Percentiles rank a stretch among this genome's conserved stretches.
Evolutionary conservation across 1,140 invertebrate species (phyloP).

Genomic region (Anoplolepis gracilipes): DNA sequence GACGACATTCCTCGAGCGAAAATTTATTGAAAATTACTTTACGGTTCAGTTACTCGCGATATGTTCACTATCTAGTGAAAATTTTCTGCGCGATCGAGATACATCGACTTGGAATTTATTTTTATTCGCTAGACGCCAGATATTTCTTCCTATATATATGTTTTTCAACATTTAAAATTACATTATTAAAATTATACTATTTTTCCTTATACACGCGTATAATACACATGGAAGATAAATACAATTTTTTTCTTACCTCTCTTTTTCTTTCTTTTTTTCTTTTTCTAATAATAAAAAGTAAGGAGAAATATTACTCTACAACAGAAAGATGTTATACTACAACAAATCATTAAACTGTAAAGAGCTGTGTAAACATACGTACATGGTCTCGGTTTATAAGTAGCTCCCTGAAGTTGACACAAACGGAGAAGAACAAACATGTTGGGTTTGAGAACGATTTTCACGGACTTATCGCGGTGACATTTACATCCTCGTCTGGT

Average conservation of each 20-base stretch:
- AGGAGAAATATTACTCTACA: background rate
- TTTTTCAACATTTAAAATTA: constrained; percentile 19
- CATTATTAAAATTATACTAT: no score
- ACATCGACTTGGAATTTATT: constrained; percentile 35
- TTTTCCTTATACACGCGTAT: background rate
- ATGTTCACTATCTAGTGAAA: constrained; percentile 45
- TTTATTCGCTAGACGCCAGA: constrained; percentile 10
- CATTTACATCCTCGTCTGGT: constrained; percentile 45
- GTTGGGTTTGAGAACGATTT: constrained; percentile 36
- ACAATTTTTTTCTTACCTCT: background rate
- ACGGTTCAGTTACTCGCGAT: constrained; percentile 45
- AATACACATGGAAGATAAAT: background rate
- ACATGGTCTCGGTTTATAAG: constrained; percentile 25
- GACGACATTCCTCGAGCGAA: constrained; percentile 49
- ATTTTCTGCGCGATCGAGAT: constrained; percentile 21
- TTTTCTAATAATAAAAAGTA: background rate
- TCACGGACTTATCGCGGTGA: constrained; percentile 29
- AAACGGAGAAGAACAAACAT: constrained; percentile 30
- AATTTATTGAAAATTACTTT: constrained; percentile 60
- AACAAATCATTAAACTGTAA: constrained; percentile 39
- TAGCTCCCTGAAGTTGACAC: constrained; percentile 37
- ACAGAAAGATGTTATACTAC: background rate
- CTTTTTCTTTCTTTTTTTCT: background rate
- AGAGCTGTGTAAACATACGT: constrained; percentile 19
- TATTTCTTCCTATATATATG: background rate